A percentile compares a stretch with the other conserved stretches of the same genome.
These are phyloP conservation scores for Netelia virgata DNA, from an alignment of 2,888 invertebrate genomes.

Conservation along the genomic window DNA sequence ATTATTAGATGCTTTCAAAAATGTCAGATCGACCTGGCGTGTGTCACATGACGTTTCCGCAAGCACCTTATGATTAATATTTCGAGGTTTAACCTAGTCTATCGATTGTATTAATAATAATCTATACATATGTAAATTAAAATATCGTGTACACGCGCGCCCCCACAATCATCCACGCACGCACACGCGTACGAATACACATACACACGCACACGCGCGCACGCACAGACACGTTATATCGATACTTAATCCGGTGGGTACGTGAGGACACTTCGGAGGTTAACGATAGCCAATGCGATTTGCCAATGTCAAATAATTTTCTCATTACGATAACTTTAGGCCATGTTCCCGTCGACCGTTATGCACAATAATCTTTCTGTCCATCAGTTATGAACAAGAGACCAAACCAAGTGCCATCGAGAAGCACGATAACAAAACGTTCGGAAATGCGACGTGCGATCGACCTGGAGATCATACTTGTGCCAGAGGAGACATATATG, in stretches of 20 bases:
- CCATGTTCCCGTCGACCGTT: background rate
- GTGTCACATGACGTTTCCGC: constrained; percentile 51
- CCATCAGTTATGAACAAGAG: constrained; percentile 35
- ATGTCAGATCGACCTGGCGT: constrained; percentile 6
- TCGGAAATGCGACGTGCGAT: constrained; percentile 28
- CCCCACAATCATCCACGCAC: too few species aligned
- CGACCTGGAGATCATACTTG: constrained; percentile 5
- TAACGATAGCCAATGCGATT: constrained; percentile 16
- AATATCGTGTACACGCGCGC: background rate
- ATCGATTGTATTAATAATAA: constrained; percentile 36
- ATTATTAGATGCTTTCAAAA: constrained; percentile 64
- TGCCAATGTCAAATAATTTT: constrained; percentile 46
- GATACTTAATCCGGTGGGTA: constrained; percentile 28
- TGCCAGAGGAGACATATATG: background rate
- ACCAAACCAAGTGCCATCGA: constrained; percentile 43
- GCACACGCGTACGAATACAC: too few species aligned
- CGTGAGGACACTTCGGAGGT: constrained; percentile 17
- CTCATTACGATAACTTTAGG: constrained; percentile 19
- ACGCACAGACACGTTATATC: background rate
- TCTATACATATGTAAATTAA: constrained; percentile 22
- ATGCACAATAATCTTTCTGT: constrained; percentile 46
- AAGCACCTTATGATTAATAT: constrained; percentile 57
- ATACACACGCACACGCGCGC: too few species aligned
- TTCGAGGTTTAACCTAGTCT: constrained; percentile 42
- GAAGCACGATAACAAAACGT: constrained; percentile 54